Evolutionary conservation across 1,140 invertebrate species (phyloP).

Genomic region (Panagrolaimus sp.): DNA sequence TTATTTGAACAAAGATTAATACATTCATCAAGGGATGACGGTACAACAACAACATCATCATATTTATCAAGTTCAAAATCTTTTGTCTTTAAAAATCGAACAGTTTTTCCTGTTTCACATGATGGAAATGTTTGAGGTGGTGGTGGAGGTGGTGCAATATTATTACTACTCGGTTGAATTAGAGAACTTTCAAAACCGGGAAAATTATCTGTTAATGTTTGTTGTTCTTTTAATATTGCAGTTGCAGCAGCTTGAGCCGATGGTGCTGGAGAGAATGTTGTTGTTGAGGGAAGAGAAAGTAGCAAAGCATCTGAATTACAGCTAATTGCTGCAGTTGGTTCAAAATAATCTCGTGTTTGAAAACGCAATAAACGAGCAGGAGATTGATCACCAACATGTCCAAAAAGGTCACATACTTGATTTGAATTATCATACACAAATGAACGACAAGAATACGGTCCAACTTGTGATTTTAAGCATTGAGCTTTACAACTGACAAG

Average conservation of each 20-base stretch:
- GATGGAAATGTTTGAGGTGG: not conserved
- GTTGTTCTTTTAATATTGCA: not conserved
- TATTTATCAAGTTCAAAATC: conserved; percentile 50
- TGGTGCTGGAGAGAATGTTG: conserved; percentile 3
- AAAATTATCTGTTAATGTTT: not conserved
- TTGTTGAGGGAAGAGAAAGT: not conserved
- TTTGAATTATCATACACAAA: conserved; percentile 58
- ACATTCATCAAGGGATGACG: conserved; percentile 39
- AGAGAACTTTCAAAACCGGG: not conserved
- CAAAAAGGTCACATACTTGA: conserved; percentile 57
- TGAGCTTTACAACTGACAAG: conserved; percentile 52
- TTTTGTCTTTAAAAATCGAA: conserved; percentile 44
- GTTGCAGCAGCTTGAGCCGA: not conserved
- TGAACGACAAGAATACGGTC: conserved; percentile 53
- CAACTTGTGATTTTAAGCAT: conserved; percentile 50
- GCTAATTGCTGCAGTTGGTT: conserved; percentile 49
- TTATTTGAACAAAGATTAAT: conserved; percentile 43
- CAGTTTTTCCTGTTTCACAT: conserved; percentile 36
- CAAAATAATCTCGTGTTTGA: conserved; percentile 57
- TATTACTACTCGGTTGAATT: not conserved
- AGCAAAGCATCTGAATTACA: conserved; percentile 26
- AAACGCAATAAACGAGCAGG: conserved; percentile 55
- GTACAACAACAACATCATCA: conserved; percentile 39
- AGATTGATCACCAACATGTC: conserved; percentile 52
- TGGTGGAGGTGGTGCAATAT: not conserved